phyloP scores from a whole-genome alignment of 2,888 invertebrate genomes.

The Melinaea menophilus region DNA sequence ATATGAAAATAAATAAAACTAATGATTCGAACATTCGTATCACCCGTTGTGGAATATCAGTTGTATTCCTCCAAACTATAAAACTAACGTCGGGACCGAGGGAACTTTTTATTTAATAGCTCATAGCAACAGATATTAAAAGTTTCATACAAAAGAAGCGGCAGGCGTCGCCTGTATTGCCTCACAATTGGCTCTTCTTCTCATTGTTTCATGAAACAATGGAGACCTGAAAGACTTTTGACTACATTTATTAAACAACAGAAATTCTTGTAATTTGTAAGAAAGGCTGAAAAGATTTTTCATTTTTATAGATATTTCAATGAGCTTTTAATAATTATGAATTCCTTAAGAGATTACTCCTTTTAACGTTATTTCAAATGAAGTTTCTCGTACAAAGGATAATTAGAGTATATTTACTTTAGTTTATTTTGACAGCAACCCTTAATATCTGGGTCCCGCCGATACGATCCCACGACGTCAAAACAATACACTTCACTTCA shows the following conservation, averaged over 20 bases:
- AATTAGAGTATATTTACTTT: background rate
- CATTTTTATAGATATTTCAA: slow-evolving; percentile 25
- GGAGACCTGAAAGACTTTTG: slow-evolving; percentile 27
- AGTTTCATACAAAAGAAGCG: slow-evolving; percentile 13
- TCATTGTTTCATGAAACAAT: slow-evolving; percentile 31
- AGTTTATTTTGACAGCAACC: background rate
- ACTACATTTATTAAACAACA: slow-evolving; percentile 26
- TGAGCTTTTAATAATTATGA: slow-evolving; percentile 22
- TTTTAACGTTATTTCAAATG: slow-evolving; percentile 4
- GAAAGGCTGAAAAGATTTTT: slow-evolving; percentile 25
- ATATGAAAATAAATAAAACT: no score
- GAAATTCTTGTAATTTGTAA: slow-evolving; percentile 27
- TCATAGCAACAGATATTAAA: slow-evolving; percentile 1
- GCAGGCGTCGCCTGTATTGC: slow-evolving; percentile 20
- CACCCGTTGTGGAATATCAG: no score
- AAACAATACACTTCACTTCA: background rate
- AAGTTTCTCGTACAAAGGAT: background rate
- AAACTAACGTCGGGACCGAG: no score
- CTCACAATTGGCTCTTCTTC: slow-evolving; percentile 28
- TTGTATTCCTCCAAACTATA: no score
- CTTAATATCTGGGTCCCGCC: background rate
- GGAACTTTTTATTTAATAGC: background rate
- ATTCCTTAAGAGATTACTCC: slow-evolving; percentile 12
- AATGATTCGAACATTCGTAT: no score
- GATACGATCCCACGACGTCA: background rate